Conservation (phyloP, 2,797 vertebrate genomes). For the Enteromius mattozi region DNA sequence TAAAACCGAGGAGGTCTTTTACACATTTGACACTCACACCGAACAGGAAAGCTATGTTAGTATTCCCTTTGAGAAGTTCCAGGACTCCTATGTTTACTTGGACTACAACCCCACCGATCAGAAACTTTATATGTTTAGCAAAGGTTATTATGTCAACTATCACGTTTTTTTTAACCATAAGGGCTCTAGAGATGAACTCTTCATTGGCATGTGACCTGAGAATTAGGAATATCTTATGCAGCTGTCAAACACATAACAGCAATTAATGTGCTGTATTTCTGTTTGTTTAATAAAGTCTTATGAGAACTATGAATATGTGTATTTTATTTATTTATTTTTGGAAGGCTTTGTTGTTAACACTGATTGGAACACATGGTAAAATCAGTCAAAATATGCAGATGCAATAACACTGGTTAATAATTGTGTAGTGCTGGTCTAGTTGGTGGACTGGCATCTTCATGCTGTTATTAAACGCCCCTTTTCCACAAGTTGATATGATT, state of each 20-base stretch:
- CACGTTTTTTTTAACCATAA: constrained; percentile 66
- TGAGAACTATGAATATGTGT: constrained; percentile 57
- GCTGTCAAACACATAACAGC: neutral
- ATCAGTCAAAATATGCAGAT: neutral
- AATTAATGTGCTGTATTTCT: constrained; percentile 15
- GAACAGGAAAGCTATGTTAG: constrained; percentile 67
- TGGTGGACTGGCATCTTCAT: too few relatives aligned
- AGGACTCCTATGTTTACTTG: constrained; percentile 68
- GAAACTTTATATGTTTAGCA: constrained; percentile 78
- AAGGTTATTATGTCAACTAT: constrained; percentile 75
- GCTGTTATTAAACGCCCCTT: too few relatives aligned
- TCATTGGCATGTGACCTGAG: constrained; percentile 33
- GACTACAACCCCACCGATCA: constrained; percentile 77
- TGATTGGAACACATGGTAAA: neutral
- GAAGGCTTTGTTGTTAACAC: neutral
- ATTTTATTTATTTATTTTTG: neutral
- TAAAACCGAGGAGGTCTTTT: constrained; percentile 75
- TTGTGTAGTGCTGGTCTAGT: too few relatives aligned
- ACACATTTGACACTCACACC: constrained; percentile 74
- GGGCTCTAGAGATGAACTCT: constrained; percentile 54
- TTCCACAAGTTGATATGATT: too few relatives aligned
- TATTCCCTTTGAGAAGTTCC: constrained; percentile 72
- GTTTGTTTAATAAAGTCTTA: constrained; percentile 63
- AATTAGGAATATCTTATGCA: neutral
- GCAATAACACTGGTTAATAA: neutral